Evolutionary conservation across 2,888 invertebrate genomes (phyloP), one percentile per base, ranked within the genome.

Genomic region (Polyploca ridens): DNA sequence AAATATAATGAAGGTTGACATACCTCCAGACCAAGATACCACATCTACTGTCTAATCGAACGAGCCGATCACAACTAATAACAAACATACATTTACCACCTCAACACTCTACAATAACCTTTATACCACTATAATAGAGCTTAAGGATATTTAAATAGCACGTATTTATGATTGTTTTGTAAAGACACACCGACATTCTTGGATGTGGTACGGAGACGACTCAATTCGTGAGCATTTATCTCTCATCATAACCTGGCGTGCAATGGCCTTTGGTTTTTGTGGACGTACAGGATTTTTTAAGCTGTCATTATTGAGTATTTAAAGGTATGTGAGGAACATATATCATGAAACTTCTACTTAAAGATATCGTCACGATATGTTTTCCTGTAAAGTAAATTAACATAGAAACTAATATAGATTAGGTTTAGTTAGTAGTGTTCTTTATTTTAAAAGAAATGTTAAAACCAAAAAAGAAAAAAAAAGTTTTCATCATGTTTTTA

Each of bases 221-320:
- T 92, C 91, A 91, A 92, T 92, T 84, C 88, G 80, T 84, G 83
- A 77, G 83, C 73, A 81, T 81, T 87, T 87, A 88, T 89, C 86
- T 89, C 79, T 77, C 80, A 84, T 87, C 85, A 85, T 84, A 83
- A 79, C 74, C 70, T 63, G 74, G 19, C 19, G 19, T 19, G 68
- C 69, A 74, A 71, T 72, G 75, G 74, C 73, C 72, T 69, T 69
- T 76, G 67, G 72, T 75, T 74, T 72, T 73, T 75, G 77, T 71
- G 71, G 69, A 78, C 74, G 74, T 76, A 35, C 35, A 6, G 35
- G 35, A 35, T 35, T 35, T 6, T 35, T 35, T 27, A 27, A 27
- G 27, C 27, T 27, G 27, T 27, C 27, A 27, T 27, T 27, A 27
- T 27, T 27, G 27, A 27, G 27, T 27, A 27, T 27, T 27, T 27